Percentiles rank a stretch among this genome's conserved stretches.
Evolutionary conservation across 2,797 vertebrate genomes (phyloP).

Genomic region (Danio albolineatus): DNA sequence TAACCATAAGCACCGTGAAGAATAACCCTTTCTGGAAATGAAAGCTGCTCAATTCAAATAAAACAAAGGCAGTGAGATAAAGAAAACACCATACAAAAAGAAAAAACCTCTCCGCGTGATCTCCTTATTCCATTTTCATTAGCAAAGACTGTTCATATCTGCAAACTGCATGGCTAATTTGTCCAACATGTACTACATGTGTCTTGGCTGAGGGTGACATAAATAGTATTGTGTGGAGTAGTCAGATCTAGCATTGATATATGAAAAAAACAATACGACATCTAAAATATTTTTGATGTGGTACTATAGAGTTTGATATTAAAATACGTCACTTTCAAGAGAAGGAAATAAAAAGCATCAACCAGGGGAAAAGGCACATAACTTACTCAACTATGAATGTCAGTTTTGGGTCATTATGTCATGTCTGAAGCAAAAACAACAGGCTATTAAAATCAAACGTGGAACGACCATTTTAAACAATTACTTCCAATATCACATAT

Average conservation of each 20-base stretch:
- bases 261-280: not conserved
- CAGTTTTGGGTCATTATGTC: slow-evolving; percentile 2
- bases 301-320: not conserved
- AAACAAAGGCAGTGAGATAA: not conserved
- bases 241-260: not conserved
- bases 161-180: not conserved
- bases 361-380: slow-evolving; percentile 14
- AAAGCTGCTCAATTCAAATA: not conserved
- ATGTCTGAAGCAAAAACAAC: not conserved
- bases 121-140: not conserved
- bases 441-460: not conserved
- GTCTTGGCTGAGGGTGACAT: not conserved
- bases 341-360: not conserved
- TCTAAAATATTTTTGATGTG: not conserved
- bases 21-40: not conserved
- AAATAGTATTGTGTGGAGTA: not conserved
- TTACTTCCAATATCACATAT: not conserved
- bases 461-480: not conserved
- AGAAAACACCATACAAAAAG: not conserved
- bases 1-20: slow-evolving; percentile 1
- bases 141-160: not conserved
- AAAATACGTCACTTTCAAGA: not conserved
- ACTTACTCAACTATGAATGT: not conserved
- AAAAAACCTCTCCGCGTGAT: not conserved
- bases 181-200: not conserved